Conservation (phyloP, 2,113 vertebrate genomes). For the Origma solitaria region DNA sequence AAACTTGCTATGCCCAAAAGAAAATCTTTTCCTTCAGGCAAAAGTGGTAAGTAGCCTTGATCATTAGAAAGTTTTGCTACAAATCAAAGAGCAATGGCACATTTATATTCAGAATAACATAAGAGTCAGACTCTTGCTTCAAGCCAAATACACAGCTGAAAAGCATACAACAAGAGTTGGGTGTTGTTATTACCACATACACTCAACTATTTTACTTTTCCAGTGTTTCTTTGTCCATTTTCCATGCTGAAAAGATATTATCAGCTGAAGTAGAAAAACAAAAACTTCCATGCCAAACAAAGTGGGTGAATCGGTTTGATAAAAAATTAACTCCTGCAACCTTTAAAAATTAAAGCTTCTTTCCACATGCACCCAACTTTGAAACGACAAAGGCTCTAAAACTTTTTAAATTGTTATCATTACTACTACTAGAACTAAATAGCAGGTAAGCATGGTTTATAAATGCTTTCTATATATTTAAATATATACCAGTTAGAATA, state of each 20-base stretch:
- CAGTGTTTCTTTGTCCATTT: not conserved
- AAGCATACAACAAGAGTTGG: not conserved
- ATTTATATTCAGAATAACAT: not conserved
- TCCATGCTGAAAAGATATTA: not conserved
- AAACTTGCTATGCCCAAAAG: not conserved
- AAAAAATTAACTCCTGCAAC: not conserved
- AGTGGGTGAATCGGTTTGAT: not conserved
- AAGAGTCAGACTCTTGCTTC: not conserved
- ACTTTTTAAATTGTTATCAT: not conserved
- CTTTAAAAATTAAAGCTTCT: not conserved
- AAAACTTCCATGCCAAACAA: not conserved
- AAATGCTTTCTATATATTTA: not conserved
- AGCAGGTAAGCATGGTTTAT: not conserved
- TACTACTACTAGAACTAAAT: not conserved
- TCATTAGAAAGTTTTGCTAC: not conserved
- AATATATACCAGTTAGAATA: not conserved
- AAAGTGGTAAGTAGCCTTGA: not conserved
- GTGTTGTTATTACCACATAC: not conserved
- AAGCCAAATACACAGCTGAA: not conserved
- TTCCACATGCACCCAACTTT: not conserved
- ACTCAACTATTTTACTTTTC: not conserved
- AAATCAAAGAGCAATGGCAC: not conserved
- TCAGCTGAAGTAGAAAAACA: not conserved
- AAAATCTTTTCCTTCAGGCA: not conserved
- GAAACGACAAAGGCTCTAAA: not conserved